Evolutionary conservation across 2,797 vertebrate genomes (phyloP), one percentile per base, ranked within the genome.

Genomic region (Syndactyla subalaris): DNA sequence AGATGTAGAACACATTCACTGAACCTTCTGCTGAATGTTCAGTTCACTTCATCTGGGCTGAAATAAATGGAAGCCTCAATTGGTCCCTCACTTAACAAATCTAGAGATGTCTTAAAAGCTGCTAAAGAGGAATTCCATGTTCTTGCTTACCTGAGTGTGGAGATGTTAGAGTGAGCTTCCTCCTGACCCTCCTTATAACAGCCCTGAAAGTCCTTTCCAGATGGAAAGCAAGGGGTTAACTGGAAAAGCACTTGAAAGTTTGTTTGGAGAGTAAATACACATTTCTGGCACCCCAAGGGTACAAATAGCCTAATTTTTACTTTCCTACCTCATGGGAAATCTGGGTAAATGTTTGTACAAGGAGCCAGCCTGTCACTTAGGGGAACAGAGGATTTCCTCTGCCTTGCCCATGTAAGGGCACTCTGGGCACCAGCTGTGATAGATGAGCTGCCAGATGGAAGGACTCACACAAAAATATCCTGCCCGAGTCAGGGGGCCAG

Each of bases 391-490:
- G 87, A 52, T 78, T 93, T 59, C 84, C 72, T 32, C 39, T 5
- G 77, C 89, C 78, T 68, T 96, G 97, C 78, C 97, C 97, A 97
- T 97, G 96, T 97, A 97, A 93, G 96, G 97, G 57, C 93, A 96
- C 89, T 3, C 24, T 7, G 89, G 63, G 13, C 59, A 67, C 52
- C 2, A 3, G 34, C 83, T 20, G n/a, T 55, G 88, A 91, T 80
- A 87, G 87, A 85, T 58, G 78, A 70, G 93, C 21, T 0, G 66
- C 85, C 81, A 13, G 80, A 78, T 94, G 92, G 71, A 94, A 92
- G 90, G 39, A 11, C 88, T 93, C 92, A 6, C 3, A 5, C 86
- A 27, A 73, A 96, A 96, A 95, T 75, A 94, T 26, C 88, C 90
- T 21, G 52, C 58, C 13, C 32, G 14, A 62, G 59, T 1, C 12